Evolutionary conservation across 2,113 vertebrate genomes (phyloP).

Genomic region (Trematocara stigmaticum): DNA sequence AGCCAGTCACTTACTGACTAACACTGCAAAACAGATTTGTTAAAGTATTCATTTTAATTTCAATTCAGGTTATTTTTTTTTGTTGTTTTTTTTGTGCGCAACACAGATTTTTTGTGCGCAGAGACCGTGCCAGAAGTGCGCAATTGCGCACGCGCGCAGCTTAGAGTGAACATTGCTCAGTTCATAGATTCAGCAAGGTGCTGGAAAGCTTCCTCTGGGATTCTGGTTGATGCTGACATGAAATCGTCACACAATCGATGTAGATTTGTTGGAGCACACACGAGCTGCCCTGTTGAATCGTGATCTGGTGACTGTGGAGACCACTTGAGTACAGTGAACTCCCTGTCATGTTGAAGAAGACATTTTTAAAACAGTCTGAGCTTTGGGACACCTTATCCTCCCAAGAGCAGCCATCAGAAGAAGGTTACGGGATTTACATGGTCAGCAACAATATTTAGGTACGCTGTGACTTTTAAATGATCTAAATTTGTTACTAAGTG

Average conservation of each 20-base stretch:
- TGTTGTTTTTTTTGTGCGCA: too few relatives aligned
- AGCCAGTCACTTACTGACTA: accelerated
- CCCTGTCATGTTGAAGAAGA: neutral
- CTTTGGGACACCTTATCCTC: neutral
- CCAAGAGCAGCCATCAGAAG: neutral
- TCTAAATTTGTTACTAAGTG: neutral
- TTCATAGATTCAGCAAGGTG: neutral
- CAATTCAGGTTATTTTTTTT: too few relatives aligned
- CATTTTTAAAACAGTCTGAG: neutral
- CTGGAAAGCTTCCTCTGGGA: neutral
- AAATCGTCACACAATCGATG: neutral
- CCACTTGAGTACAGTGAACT: neutral
- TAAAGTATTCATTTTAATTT: too few relatives aligned
- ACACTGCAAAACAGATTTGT: too few relatives aligned
- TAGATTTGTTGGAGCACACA: neutral
- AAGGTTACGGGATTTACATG: neutral
- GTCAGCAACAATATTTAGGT: neutral
- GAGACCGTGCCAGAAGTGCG: too few relatives aligned
- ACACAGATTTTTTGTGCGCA: too few relatives aligned
- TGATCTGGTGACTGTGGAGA: neutral
- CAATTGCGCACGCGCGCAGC: accelerated
- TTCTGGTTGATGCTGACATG: neutral
- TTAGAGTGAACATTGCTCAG: neutral
- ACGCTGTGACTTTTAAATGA: neutral
- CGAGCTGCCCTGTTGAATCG: neutral